Base-by-base conservation (phyloP, 2,797 vertebrate species). In the Semaprochilodus insignis region DNA sequence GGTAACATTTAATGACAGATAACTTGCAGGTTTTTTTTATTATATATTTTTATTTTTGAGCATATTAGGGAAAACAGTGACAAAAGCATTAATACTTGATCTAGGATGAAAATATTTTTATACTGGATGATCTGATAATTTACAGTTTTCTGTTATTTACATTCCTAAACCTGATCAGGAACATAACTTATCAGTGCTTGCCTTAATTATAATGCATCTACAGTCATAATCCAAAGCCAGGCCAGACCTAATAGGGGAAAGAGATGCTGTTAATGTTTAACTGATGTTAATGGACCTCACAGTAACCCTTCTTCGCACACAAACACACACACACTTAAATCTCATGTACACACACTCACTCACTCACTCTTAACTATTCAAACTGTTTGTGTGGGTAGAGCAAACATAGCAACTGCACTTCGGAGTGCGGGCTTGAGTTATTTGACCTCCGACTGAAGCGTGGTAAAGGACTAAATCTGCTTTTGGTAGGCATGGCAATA, bases 401-500 rank as follows among this genome's bases (percentile, higher is more conserved):
- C 82, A 91, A 92, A 94, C 90, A 71, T 55, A 91, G 0, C 60
- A 0, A 72, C 66, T 94, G 94, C 82, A 94, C 94, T 95, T 95
- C 95, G 94, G 93, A 94, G 85, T 85, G 36, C 82, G 3, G 59
- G 55, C 81, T 17, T 40, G 71, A 16, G 15, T 69, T 72, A 81
- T 69, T 72, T 81, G 62, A 54, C 23, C 52, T 69, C 21, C 62
- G 63, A 75, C 66, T 23, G 16, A 63, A 78, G 79, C 69, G 62
- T 81, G 78, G 52, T 34, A 74, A 81, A 73, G 48, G 48, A 81
- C 44, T 51, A 71, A 54, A 77, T 77, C 69, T 79, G 34, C 19
- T 67, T 71, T 67, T 31, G 23, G 77, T 81, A 77, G 80, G 48
- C 80, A 95, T 95, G 93, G 92, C 87, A 48, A 25, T 69, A 0